phyloP scores from a whole-genome alignment of 2,113 vertebrate genomes.

The Zosterops pallidus region DNA sequence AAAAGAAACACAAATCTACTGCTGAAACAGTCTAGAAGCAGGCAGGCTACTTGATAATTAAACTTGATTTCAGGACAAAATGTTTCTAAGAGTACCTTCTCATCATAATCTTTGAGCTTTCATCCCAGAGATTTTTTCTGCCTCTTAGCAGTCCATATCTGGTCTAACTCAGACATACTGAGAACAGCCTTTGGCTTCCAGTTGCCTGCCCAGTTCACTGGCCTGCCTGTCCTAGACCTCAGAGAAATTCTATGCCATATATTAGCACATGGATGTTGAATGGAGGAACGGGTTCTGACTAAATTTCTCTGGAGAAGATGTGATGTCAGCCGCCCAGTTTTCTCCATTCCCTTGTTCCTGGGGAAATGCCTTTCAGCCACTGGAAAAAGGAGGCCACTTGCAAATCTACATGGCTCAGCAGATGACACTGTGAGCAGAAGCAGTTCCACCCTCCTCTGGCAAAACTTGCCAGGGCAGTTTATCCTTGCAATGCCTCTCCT shows the following conservation, averaged over 20 bases:
- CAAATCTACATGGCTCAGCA: not conserved
- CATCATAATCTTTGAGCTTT: not conserved
- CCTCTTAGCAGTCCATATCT: not conserved
- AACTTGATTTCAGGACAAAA: not conserved
- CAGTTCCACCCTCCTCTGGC: not conserved
- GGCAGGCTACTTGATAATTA: not conserved
- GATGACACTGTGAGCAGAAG: not conserved
- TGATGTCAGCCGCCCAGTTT: not conserved
- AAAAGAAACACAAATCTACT: not conserved
- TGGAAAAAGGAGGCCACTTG: not conserved
- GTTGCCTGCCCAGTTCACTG: not conserved
- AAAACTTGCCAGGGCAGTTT: not conserved
- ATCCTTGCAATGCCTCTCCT: not conserved
- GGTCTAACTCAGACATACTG: not conserved
- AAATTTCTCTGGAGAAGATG: not conserved
- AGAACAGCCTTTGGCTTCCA: not conserved
- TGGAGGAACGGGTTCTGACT: not conserved
- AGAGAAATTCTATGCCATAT: not conserved
- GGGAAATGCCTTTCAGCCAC: not conserved
- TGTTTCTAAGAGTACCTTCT: not conserved
- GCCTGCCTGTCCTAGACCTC: not conserved
- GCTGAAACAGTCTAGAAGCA: not conserved
- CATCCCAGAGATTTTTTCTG: not conserved
- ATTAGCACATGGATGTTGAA: not conserved
- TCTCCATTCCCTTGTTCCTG: not conserved